A percentile compares a stretch with the other conserved stretches of the same genome.
These are phyloP conservation scores for Capitulum mitella DNA, from an alignment of 2,888 invertebrate species.

Conservation along the genomic window DNA sequence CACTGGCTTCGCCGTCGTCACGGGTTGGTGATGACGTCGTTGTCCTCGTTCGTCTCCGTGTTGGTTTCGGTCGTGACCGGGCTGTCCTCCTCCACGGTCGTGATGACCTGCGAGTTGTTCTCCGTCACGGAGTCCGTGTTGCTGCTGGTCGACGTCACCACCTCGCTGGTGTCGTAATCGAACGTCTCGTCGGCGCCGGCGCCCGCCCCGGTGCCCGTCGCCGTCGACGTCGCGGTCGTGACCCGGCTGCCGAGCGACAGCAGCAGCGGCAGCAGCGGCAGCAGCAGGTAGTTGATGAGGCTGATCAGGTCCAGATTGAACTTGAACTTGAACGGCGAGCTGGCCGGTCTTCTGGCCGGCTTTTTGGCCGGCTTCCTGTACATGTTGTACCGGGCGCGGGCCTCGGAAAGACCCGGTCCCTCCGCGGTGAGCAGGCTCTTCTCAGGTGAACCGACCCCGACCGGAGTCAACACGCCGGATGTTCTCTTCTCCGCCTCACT, in stretches of 20 bases:
- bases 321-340: neutral
- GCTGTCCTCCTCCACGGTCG: neutral
- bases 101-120: neutral
- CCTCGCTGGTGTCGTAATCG: neutral
- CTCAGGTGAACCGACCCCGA: too few species aligned
- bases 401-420: too few species aligned
- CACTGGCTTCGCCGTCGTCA: neutral
- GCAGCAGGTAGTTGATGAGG: slow-evolving; percentile 21
- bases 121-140: neutral
- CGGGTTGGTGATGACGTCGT: slow-evolving; percentile 23
- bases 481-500: too few species aligned
- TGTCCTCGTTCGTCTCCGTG: neutral
- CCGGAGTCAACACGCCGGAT: too few species aligned
- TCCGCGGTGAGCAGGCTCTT: too few species aligned
- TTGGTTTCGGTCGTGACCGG: slow-evolving; percentile 15
- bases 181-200: neutral
- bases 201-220: neutral
- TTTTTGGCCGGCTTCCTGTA: neutral
- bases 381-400: too few species aligned
- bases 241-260: slow-evolving; percentile 3
- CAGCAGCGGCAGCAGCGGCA: slow-evolving; percentile 24
- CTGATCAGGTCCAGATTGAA: neutral
- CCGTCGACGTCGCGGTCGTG: neutral
- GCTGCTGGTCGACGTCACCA: neutral
- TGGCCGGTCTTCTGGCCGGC: neutral